phyloP scores from a whole-genome alignment of 2,113 vertebrate genomes.

The Brevimyrus niger region DNA sequence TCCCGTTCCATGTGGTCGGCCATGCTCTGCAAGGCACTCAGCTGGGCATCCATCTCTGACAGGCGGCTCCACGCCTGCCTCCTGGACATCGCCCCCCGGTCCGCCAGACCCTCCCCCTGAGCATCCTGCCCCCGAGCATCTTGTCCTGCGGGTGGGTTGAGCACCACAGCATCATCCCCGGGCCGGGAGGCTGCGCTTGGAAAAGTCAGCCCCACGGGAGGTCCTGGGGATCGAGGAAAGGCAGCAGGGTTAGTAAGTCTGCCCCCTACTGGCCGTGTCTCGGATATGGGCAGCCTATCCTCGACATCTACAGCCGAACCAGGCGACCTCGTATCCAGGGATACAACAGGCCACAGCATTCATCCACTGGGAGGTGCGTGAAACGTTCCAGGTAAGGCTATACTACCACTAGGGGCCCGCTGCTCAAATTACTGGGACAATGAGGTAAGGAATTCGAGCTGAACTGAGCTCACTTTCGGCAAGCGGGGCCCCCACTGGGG shows the following conservation, averaged over 20 bases:
- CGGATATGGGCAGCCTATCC: neutral
- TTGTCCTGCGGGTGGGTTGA: constrained; percentile 24
- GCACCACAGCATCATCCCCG: constrained; percentile 31
- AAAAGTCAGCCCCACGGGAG: neutral
- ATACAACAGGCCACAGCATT: neutral
- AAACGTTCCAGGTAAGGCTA: neutral
- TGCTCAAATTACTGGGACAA: neutral
- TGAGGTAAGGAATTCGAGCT: neutral
- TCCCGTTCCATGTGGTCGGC: constrained; percentile 72
- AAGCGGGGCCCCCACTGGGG: neutral
- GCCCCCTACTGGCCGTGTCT: neutral
- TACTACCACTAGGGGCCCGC: too few relatives aligned
- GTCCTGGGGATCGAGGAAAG: constrained; percentile 22
- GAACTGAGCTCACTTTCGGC: neutral
- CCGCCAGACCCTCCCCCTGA: constrained; percentile 14
- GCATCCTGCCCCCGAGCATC: neutral
- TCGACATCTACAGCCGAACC: neutral
- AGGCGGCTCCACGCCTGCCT: constrained; percentile 60
- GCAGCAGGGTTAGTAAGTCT: neutral
- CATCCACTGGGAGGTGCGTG: neutral
- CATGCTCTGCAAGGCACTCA: constrained; percentile 67
- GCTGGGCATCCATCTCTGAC: constrained; percentile 65
- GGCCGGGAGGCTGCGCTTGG: constrained; percentile 12
- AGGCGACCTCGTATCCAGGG: neutral
- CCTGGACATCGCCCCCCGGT: constrained; percentile 23